Base-by-base conservation (phyloP, 2,113 vertebrate species). In the Meleagris gallopavo region DNA sequence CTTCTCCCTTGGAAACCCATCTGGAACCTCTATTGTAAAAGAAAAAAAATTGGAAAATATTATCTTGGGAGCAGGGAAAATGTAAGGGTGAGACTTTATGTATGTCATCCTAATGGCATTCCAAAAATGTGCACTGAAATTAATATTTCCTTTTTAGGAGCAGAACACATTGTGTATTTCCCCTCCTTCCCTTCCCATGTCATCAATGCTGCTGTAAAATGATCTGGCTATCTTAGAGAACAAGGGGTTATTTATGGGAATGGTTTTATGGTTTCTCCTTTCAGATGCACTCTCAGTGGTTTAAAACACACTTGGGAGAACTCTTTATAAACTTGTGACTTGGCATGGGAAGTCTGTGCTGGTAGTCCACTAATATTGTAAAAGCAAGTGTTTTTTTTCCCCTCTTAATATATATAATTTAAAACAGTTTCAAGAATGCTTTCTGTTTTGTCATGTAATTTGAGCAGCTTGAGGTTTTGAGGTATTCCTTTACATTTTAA, bases 121-220 rank as follows among this genome's bases (percentile, higher is more conserved):
- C 93, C 64, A 96, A 91, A 94, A 95, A 96, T 94, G 89, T 50
- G 29, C 7, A 2, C 75, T 83, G 78, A 87, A 94, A 94, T 93
- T 90, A 90, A 50, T 92, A 89, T 87, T 94, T 97, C 96, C 94
- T 94, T 95, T 95, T 79, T 87, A 15, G 93, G 74, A 93, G 83
- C 62, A 91, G 93, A 93, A 79, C 81, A 55, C 62, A 50, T 16
- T 34, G 74, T 92, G 13, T 75, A 74, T 91, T 76, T 46, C 70
- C 9, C 87, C 29, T 54, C 38, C 58, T 27, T 9, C 3, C 27
- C 41, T 21, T 60, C 66, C 81, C 43, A 57, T 10, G 32, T 86
- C 40, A 34, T 87, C 78, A 50, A 21, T 91, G 84, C 46, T 6
- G n/a, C 77, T 84, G 78, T 73, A 85, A 88, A 92, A 92, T 40